A percentile compares a stretch with the other conserved stretches of the same genome.
Conservation (phyloP, 1,140 invertebrate genomes). For the Chlorops oryzae region DNA sequence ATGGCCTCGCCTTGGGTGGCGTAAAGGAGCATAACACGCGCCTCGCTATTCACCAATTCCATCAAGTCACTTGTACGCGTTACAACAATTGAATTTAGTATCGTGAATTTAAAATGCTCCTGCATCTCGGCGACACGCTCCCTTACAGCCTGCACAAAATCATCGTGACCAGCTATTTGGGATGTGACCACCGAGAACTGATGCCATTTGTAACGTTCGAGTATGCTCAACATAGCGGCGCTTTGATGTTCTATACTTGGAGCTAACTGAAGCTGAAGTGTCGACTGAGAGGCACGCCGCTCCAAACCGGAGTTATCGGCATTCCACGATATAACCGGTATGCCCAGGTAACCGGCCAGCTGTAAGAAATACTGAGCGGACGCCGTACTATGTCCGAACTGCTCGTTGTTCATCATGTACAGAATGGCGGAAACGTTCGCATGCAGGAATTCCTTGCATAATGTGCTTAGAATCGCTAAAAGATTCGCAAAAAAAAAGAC, state of each 20-base stretch:
- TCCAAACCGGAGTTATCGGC: slow-evolving; percentile 85
- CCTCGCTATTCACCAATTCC: slow-evolving; percentile 83
- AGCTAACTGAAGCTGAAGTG: slow-evolving; percentile 81
- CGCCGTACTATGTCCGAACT: slow-evolving; percentile 79
- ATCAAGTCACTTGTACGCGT: slow-evolving; percentile 60
- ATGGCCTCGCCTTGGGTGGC: slow-evolving; percentile 81
- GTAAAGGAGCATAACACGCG: slow-evolving; percentile 88
- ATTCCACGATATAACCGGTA: slow-evolving; percentile 91
- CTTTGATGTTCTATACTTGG: slow-evolving; percentile 91
- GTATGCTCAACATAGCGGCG: slow-evolving; percentile 85
- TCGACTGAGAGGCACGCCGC: slow-evolving; percentile 73
- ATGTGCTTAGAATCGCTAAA: slow-evolving; percentile 71
- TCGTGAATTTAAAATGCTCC: slow-evolving; percentile 85
- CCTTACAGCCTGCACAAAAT: slow-evolving; percentile 87
- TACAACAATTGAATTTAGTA: slow-evolving; percentile 76
- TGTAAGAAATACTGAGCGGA: slow-evolving; percentile 91
- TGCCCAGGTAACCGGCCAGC: slow-evolving; percentile 74
- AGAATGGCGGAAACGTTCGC: slow-evolving; percentile 86
- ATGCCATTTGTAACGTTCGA: slow-evolving; percentile 93
- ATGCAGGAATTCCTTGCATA: slow-evolving; percentile 82
- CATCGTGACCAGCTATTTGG: slow-evolving; percentile 86
- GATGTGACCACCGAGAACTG: slow-evolving; percentile 91
- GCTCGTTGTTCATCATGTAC: slow-evolving; percentile 89
- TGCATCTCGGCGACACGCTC: slow-evolving; percentile 75
- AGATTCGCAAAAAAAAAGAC: neutral